Percentiles rank a stretch among this genome's conserved stretches.
Evolutionary conservation across 2,888 invertebrate species (phyloP).

Genomic region (Tachina fera): DNA sequence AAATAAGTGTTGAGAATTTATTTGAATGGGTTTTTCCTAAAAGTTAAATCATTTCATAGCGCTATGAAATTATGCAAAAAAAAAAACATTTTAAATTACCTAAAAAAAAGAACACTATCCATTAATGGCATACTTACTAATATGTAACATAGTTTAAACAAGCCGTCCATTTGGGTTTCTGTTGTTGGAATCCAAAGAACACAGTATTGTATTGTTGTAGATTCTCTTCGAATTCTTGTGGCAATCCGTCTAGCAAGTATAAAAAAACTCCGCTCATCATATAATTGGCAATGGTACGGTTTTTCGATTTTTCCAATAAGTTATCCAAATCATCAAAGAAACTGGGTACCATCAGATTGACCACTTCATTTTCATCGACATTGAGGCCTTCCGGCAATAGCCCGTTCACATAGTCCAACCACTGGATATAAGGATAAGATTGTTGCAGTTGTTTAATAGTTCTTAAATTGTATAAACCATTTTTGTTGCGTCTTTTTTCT

Average conservation of each 20-base stretch:
- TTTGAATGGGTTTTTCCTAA: no score
- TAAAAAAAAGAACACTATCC: no score
- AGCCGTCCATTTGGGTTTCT: conserved; percentile 95
- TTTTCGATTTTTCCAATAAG: conserved; percentile 85
- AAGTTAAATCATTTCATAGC: no score
- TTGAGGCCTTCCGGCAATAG: conserved; percentile 87
- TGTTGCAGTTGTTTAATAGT: conserved; percentile 89
- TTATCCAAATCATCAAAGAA: conserved; percentile 90
- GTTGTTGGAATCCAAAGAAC: conserved; percentile 91
- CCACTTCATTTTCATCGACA: conserved; percentile 88
- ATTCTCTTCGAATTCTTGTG: conserved; percentile 86
- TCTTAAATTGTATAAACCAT: conserved; percentile 95
- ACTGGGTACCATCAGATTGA: conserved; percentile 93
- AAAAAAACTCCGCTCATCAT: conserved; percentile 95
- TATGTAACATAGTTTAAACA: conserved; percentile 91
- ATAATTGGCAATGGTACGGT: conserved; percentile 92
- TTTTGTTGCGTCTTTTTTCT: conserved; percentile 87
- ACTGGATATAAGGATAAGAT: conserved; percentile 86
- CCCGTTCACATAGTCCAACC: conserved; percentile 91
- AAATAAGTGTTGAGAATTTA: no score
- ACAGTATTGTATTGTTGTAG: conserved; percentile 89
- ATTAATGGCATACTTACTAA: conserved; percentile 84
- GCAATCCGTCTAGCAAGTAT: conserved; percentile 90
- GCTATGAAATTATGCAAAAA: no score
- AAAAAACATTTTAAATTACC: no score